phyloP scores from a whole-genome alignment of 1,140 invertebrate species.

The Aethina tumida region DNA sequence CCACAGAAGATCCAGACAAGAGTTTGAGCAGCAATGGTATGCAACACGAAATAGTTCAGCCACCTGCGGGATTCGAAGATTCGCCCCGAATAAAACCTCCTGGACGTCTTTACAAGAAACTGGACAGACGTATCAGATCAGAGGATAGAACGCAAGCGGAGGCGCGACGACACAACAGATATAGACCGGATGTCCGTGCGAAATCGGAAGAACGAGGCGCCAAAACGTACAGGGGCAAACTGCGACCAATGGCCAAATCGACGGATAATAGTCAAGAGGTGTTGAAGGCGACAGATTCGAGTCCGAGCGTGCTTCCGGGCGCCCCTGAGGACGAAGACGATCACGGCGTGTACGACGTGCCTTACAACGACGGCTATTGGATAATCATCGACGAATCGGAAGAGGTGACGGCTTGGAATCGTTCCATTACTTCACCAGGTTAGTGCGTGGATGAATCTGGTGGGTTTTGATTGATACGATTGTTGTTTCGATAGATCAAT shows the following conservation, averaged over 20 bases:
- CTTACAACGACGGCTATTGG: slow-evolving; percentile 61
- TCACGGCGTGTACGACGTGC: slow-evolving; percentile 56
- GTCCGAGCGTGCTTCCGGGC: slow-evolving; percentile 52
- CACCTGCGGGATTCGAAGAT: slow-evolving; percentile 77
- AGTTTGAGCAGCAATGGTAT: slow-evolving; percentile 20
- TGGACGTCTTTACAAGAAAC: slow-evolving; percentile 63
- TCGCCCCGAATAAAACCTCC: slow-evolving; percentile 49
- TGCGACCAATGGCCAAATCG: slow-evolving; percentile 55
- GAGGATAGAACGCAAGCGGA: slow-evolving; percentile 58
- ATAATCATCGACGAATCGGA: slow-evolving; percentile 67
- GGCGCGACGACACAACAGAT: slow-evolving; percentile 49
- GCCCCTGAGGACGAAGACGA: slow-evolving; percentile 55
- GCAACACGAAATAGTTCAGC: slow-evolving; percentile 68
- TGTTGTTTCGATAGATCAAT: too few species aligned
- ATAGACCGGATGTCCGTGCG: slow-evolving; percentile 58
- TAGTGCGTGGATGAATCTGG: too few species aligned
- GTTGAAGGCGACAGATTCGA: slow-evolving; percentile 53
- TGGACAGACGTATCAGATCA: slow-evolving; percentile 71
- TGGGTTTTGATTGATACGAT: too few species aligned
- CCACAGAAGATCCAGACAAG: slow-evolving; percentile 32
- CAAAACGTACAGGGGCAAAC: slow-evolving; percentile 50
- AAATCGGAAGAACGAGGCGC: slow-evolving; percentile 70
- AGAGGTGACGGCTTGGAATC: slow-evolving; percentile 9
- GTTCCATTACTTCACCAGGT: too few species aligned
- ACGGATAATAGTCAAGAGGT: slow-evolving; percentile 64